phyloP scores from a whole-genome alignment of 2,797 vertebrate species.

The Poecilia velifera region DNA sequence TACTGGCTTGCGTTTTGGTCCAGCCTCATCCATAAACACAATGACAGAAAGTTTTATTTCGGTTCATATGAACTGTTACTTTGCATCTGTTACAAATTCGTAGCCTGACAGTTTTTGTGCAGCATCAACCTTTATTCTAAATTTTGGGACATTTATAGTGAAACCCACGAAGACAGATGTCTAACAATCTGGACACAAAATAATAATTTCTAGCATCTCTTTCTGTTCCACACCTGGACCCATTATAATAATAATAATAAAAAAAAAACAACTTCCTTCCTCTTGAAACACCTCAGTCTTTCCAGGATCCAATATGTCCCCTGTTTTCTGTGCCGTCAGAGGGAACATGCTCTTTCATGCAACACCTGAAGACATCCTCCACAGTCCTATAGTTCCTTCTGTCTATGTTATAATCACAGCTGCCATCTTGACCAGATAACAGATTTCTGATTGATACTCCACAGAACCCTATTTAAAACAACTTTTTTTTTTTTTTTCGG shows the following conservation, averaged over 20 bases:
- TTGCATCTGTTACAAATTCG: not conserved
- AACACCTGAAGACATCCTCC: too few species aligned
- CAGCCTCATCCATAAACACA: too few species aligned
- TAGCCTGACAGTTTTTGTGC: not conserved
- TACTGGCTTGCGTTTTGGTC: too few species aligned
- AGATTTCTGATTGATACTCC: not conserved
- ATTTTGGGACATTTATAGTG: not conserved
- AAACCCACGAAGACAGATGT: not conserved
- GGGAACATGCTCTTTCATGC: too few species aligned
- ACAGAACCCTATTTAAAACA: not conserved
- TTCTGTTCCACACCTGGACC: not conserved
- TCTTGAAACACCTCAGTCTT: too few species aligned
- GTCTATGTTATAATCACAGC: not conserved
- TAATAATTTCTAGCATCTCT: not conserved
- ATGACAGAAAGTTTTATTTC: not conserved
- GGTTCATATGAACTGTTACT: not conserved
- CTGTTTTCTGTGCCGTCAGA: too few species aligned
- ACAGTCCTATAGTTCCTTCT: not conserved
- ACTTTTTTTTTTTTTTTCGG: not conserved
- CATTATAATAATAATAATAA: not conserved
- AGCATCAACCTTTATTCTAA: not conserved
- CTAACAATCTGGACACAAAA: not conserved
- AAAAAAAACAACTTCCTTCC: too few species aligned
- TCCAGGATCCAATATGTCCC: too few species aligned
- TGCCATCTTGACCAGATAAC: not conserved